A percentile compares a stretch with the other conserved stretches of the same genome.
These are phyloP conservation scores for Cotesia chilonis DNA, from an alignment of 1,140 invertebrate species.

Conservation along the genomic window DNA sequence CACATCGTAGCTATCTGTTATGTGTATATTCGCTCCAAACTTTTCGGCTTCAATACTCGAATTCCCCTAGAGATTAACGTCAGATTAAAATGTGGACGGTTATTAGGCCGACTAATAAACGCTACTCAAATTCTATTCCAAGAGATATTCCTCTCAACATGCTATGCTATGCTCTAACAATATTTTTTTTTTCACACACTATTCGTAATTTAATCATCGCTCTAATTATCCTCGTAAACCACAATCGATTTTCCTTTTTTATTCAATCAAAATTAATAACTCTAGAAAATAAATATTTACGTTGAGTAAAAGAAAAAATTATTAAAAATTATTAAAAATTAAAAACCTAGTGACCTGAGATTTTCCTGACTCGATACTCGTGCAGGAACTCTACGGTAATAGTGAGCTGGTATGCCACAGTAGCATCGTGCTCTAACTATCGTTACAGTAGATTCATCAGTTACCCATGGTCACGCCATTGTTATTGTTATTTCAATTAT, in stretches of 20 bases:
- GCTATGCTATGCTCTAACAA: background rate
- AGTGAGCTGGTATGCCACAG: background rate
- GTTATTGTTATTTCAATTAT: constrained; percentile 56
- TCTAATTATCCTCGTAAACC: background rate
- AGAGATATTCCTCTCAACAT: constrained; percentile 7
- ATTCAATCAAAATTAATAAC: background rate
- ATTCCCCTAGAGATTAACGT: constrained; percentile 46
- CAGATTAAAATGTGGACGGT: constrained; percentile 50
- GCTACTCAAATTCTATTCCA: constrained; percentile 38
- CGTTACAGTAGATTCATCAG: background rate
- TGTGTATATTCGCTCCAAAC: constrained; percentile 7
- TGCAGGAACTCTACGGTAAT: background rate
- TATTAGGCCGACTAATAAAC: constrained; percentile 46
- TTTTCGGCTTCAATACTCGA: constrained; percentile 22
- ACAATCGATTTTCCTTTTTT: background rate
- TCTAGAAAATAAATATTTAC: background rate
- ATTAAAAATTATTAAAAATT: background rate
- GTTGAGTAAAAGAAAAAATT: background rate
- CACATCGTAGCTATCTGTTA: background rate
- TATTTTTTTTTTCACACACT: background rate
- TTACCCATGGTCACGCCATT: constrained; percentile 50
- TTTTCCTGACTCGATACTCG: constrained; percentile 4
- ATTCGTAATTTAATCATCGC: background rate
- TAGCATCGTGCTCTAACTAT: background rate
- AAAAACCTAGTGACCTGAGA: background rate